These are phyloP conservation scores for Trachymyrmex septentrionalis DNA, from an alignment of 1,140 invertebrate genomes.

Conservation along the genomic window DNA sequence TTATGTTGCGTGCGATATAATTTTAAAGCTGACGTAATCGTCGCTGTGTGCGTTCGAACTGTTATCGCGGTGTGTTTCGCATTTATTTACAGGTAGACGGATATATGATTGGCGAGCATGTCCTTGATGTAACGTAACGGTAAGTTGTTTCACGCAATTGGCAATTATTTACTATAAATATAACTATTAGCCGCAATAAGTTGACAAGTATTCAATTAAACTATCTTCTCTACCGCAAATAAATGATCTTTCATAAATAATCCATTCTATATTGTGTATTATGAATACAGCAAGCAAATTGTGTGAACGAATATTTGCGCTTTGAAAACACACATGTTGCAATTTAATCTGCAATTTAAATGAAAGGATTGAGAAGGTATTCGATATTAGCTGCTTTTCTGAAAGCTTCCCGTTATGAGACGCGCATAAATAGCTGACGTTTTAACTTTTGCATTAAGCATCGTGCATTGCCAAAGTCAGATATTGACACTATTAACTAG, in stretches of 20 bases:
- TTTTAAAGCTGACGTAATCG: slow-evolving; percentile 75
- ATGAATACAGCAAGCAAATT: not conserved
- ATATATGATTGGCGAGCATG: slow-evolving; percentile 14
- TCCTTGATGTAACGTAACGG: slow-evolving; percentile 9
- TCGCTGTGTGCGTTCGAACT: slow-evolving; percentile 37
- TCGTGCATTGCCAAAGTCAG: not conserved
- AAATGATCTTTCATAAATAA: slow-evolving; percentile 5
- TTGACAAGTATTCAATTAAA: not conserved
- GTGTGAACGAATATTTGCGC: not conserved
- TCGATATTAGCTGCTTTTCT: not conserved
- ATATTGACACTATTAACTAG: slow-evolving; percentile 39
- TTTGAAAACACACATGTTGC: not conserved
- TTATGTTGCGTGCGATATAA: slow-evolving; percentile 64
- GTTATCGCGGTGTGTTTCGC: slow-evolving; percentile 62
- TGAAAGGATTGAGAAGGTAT: not conserved
- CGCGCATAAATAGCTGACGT: not conserved
- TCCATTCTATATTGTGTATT: not conserved
- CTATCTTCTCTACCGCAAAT: not conserved
- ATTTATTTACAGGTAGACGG: slow-evolving; percentile 61
- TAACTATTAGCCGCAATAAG: not conserved
- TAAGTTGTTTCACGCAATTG: slow-evolving; percentile 14
- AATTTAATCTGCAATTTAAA: slow-evolving; percentile 28
- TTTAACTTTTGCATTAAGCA: not conserved
- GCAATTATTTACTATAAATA: not conserved
- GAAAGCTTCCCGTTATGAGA: not conserved